Evolutionary conservation across 2,888 invertebrate genomes (phyloP).

Genomic region (Resseliella maxima): DNA sequence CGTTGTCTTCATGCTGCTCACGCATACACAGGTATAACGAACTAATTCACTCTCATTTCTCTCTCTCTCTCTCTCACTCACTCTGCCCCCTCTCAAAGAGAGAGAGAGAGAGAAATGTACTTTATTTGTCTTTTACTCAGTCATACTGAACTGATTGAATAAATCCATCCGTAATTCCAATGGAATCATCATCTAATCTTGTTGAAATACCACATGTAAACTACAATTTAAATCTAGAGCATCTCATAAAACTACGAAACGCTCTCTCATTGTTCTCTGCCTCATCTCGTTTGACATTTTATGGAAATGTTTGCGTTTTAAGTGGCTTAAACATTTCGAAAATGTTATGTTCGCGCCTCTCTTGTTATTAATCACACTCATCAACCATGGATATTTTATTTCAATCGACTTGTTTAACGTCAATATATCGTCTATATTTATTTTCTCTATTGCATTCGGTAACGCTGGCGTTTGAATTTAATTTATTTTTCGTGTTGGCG

Average conservation of each 20-base stretch:
- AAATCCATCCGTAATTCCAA: neutral
- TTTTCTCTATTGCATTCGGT: neutral
- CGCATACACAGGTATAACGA: constrained; percentile 75
- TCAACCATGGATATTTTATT: neutral
- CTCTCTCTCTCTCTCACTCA: too few species aligned
- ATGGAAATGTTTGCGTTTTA: neutral
- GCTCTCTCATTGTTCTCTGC: neutral
- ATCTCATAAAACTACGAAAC: neutral
- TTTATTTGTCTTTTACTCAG: neutral
- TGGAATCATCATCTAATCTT: constrained; percentile 14
- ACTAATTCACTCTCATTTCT: neutral
- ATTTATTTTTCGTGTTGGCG: constrained; percentile 53
- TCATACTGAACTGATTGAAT: neutral
- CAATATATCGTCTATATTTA: neutral
- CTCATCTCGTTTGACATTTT: neutral
- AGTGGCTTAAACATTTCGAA: neutral
- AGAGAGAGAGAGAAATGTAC: neutral
- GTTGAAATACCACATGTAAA: constrained; percentile 19
- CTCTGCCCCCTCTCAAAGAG: too few species aligned
- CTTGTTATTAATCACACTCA: neutral
- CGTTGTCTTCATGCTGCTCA: constrained; percentile 91
- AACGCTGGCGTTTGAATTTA: neutral
- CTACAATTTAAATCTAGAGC: constrained; percentile 8
- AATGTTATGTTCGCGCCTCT: neutral
- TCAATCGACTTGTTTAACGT: constrained; percentile 1